These are phyloP conservation scores for Chloropsis cyanopogon DNA, from an alignment of 2,113 vertebrate species.

Conservation along the genomic window DNA sequence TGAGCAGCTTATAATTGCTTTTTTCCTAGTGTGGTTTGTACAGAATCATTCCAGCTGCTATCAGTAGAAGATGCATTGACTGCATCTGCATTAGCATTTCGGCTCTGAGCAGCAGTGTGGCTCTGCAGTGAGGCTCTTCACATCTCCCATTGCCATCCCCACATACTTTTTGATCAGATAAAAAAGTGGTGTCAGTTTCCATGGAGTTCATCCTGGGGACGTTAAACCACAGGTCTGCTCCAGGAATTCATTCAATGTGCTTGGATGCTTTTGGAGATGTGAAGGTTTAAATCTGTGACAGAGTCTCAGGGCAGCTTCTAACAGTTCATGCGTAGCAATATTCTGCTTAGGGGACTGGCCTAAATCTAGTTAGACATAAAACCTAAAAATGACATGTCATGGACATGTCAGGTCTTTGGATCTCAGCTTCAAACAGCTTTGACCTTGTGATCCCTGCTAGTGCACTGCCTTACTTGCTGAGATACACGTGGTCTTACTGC, in stretches of 20 bases:
- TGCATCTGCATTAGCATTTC: neutral
- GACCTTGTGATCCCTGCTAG: neutral
- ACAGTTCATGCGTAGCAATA: fast-evolving
- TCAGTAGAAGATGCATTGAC: neutral
- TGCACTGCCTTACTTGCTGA: neutral
- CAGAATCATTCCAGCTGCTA: neutral
- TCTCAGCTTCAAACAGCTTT: neutral
- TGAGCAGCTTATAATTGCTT: neutral
- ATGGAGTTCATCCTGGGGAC: neutral
- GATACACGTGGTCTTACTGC: fast-evolving
- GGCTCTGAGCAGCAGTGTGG: neutral
- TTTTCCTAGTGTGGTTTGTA: neutral
- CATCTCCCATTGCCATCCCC: fast-evolving
- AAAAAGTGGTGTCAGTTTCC: neutral
- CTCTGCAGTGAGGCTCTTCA: neutral
- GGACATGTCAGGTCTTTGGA: neutral
- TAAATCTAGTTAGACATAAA: neutral
- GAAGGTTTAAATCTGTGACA: neutral
- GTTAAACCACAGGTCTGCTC: neutral
- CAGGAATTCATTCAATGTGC: neutral
- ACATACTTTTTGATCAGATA: neutral
- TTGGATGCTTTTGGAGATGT: neutral
- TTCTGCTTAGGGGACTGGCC: neutral
- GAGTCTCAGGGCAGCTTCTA: neutral
- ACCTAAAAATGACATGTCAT: fast-evolving